These are phyloP conservation scores for Pocillopora meandrina DNA, from an alignment of 92 coral and sea anemone genomes.

Conservation along the genomic window DNA sequence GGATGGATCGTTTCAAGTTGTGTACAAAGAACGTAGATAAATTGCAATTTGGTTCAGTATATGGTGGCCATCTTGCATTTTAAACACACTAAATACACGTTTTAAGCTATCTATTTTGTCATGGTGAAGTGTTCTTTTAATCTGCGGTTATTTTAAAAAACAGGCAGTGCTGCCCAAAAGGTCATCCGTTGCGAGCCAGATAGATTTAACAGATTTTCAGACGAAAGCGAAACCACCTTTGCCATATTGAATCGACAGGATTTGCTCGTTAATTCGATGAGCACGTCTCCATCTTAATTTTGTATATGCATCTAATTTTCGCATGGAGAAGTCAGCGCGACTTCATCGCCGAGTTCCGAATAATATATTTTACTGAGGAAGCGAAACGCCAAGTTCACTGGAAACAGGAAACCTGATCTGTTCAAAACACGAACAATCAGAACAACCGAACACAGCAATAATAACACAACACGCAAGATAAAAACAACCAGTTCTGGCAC, in stretches of 20 bases:
- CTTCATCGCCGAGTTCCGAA: background rate
- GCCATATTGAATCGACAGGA: background rate
- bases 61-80: background rate
- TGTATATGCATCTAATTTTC: background rate
- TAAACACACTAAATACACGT: background rate
- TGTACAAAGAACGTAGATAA: background rate
- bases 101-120: background rate
- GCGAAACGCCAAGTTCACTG: background rate
- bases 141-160: background rate
- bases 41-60: background rate
- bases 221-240: background rate
- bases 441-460: background rate
- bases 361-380: background rate
- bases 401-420: constrained; percentile 25
- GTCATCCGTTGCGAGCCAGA: constrained; percentile 19
- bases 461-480: constrained; percentile 18
- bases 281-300: background rate
- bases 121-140: background rate
- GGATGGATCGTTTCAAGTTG: background rate
- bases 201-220: constrained; percentile 2
- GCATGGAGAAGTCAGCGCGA: background rate
- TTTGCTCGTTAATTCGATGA: background rate
- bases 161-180: constrained; percentile 13
- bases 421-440: constrained; percentile 20
- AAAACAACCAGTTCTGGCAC: constrained; percentile 23